Conservation (phyloP, 2,888 invertebrate genomes). For the Pseudolycoriella hygida region DNA sequence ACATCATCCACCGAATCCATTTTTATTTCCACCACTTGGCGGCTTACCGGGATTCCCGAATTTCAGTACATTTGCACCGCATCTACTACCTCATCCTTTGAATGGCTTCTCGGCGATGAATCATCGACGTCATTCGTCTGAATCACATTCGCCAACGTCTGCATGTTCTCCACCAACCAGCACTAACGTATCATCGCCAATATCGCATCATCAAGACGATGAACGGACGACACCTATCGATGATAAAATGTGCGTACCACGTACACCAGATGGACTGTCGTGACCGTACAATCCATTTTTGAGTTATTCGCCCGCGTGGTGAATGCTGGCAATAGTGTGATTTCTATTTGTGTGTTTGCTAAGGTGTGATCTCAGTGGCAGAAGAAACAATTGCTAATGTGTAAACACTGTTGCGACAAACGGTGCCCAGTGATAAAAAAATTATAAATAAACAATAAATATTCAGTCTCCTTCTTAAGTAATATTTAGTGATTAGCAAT, state of each 20-base stretch:
- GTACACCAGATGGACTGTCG: conserved; percentile 24
- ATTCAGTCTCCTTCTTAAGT: neutral
- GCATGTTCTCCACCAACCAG: conserved; percentile 29
- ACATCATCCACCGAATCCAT: conserved; percentile 36
- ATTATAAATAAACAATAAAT: neutral
- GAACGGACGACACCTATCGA: conserved; percentile 8
- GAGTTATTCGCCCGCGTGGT: conserved; percentile 5
- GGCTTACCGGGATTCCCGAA: conserved; percentile 37
- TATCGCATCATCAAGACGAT: conserved; percentile 10
- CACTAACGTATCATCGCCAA: conserved; percentile 13
- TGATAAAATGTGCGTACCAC: conserved; percentile 13
- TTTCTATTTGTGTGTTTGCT: neutral
- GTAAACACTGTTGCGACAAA: neutral
- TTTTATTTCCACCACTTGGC: conserved; percentile 39
- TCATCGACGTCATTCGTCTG: conserved; percentile 28
- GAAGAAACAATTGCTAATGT: neutral
- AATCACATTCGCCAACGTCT: conserved; percentile 35
- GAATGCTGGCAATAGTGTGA: neutral
- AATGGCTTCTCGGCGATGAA: conserved; percentile 20
- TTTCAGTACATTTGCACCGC: conserved; percentile 26
- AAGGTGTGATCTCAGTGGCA: neutral
- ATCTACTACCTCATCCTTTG: conserved; percentile 26
- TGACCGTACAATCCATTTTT: conserved; percentile 19
- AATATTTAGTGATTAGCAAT: neutral
- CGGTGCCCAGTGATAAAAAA: neutral